phyloP scores from a whole-genome alignment of 2,113 vertebrate species.

The Stictonetta naevosa region DNA sequence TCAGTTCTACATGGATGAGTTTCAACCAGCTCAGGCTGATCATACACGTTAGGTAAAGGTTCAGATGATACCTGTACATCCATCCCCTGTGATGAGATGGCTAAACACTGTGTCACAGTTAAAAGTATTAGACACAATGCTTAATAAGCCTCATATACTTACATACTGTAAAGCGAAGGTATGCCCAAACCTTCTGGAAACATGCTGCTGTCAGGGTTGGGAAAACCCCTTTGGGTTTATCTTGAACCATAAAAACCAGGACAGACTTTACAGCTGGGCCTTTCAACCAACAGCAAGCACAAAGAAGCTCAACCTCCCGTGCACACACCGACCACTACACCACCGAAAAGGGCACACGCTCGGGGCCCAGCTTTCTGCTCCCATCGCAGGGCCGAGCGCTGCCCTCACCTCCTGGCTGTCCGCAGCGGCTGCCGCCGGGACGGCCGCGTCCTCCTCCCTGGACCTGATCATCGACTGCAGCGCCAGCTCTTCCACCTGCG shows the following conservation, averaged over 20 bases:
- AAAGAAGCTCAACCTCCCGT: rapidly evolving
- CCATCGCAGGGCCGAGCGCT: neutral
- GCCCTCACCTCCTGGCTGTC: neutral
- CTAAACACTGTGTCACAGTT: rapidly evolving
- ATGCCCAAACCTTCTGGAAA: rapidly evolving
- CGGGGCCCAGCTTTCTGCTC: neutral
- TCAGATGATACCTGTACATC: no score
- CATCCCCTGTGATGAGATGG: rapidly evolving
- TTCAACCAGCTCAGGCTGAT: neutral
- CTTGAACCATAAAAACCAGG: rapidly evolving
- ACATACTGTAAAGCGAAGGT: rapidly evolving
- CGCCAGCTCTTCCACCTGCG: slow-evolving; percentile 82
- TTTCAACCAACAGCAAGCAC: rapidly evolving
- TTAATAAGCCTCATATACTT: neutral
- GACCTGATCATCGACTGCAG: slow-evolving; percentile 80
- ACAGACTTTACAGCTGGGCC: neutral
- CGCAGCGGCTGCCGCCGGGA: neutral
- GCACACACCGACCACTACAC: no score
- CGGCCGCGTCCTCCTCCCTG: neutral
- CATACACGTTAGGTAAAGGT: rapidly evolving
- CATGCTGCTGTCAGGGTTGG: neutral
- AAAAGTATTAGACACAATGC: rapidly evolving
- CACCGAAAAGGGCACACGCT: no score
- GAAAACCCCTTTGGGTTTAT: neutral
- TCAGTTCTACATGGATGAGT: no score